Evolutionary conservation across 2,113 vertebrate genomes (phyloP).

Genomic region (Urocolius indicus): DNA sequence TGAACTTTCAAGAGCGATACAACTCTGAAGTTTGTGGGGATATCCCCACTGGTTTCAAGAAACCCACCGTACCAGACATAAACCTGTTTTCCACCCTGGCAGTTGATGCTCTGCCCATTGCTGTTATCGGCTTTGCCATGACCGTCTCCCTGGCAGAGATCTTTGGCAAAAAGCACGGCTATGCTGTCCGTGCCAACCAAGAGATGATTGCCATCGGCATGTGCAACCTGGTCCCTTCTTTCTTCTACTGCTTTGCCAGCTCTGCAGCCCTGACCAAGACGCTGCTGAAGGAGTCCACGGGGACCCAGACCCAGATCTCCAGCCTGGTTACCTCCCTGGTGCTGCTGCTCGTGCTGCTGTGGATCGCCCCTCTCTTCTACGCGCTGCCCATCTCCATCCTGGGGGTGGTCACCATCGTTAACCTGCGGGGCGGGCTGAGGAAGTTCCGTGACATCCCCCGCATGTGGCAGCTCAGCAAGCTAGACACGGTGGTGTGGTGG

Average conservation of each 20-base stretch:
- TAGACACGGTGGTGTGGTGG: constrained; percentile 86
- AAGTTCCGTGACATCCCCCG: constrained; percentile 78
- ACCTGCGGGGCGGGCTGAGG: constrained; percentile 81
- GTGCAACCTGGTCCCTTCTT: constrained; percentile 73
- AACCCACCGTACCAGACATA: constrained; percentile 45
- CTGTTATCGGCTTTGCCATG: constrained; percentile 70
- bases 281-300: constrained; percentile 71
- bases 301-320: constrained; percentile 60
- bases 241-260: constrained; percentile 72
- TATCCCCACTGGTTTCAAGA: constrained; percentile 72
- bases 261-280: constrained; percentile 72
- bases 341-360: constrained; percentile 71
- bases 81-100: constrained; percentile 67
- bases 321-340: constrained; percentile 67
- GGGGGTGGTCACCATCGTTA: constrained; percentile 87
- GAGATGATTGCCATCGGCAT: constrained; percentile 74
- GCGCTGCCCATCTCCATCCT: constrained; percentile 77
- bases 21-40: constrained; percentile 45
- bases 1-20: constrained; percentile 30
- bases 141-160: constrained; percentile 70
- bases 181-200: constrained; percentile 62
- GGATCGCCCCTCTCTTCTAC: constrained; percentile 68
- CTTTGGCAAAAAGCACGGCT: constrained; percentile 74
- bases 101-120: constrained; percentile 69
- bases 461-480: constrained; percentile 85